Conservation (phyloP, 2,113 vertebrate genomes). For the Leucosticte australis region DNA sequence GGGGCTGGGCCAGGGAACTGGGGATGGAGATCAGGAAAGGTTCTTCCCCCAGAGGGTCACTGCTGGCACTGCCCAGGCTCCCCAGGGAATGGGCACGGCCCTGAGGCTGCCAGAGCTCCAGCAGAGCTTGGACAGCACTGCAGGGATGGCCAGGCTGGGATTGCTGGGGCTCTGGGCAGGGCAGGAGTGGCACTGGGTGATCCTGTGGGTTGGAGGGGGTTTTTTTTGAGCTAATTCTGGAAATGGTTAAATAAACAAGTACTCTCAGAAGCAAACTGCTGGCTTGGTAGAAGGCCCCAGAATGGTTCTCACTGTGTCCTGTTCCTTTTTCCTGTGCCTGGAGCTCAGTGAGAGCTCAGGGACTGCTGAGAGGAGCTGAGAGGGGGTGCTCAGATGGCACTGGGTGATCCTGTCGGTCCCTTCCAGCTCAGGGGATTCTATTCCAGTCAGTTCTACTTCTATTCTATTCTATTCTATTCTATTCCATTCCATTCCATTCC, state of each 20-base stretch:
- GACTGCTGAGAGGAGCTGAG: too few species aligned
- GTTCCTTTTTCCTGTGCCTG: too few species aligned
- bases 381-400: too few species aligned
- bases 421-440: neutral
- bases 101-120: neutral
- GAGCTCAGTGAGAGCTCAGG: too few species aligned
- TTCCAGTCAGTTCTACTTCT: rapidly evolving
- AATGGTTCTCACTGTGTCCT: too few species aligned
- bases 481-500: rapidly evolving
- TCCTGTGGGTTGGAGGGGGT: too few species aligned
- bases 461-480: rapidly evolving
- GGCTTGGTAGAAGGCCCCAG: too few species aligned
- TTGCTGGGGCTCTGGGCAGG: neutral
- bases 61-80: neutral
- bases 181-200: neutral
- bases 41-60: neutral
- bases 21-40: neutral
- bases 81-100: neutral
- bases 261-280: too few species aligned
- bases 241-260: too few species aligned
- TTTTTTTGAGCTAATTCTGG: too few species aligned
- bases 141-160: neutral
- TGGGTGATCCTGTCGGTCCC: too few species aligned
- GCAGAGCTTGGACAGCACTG: too few species aligned
- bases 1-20: neutral